Percentiles rank a stretch among this genome's conserved stretches.
Evolutionary conservation across 1,140 invertebrate genomes (phyloP).

Genomic region (Gonioctena quinquepunctata): DNA sequence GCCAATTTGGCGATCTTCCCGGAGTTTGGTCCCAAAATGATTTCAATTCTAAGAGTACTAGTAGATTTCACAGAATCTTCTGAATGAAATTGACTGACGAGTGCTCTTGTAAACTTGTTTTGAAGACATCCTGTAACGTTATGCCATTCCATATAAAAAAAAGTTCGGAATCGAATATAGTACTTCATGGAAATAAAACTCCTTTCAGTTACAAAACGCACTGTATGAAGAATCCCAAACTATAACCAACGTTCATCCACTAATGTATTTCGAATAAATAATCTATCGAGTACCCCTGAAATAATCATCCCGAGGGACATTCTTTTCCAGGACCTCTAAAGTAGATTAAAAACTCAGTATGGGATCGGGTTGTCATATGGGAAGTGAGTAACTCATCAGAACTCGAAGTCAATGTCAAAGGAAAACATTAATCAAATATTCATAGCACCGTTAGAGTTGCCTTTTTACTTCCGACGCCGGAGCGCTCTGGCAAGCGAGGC

Average conservation of each 20-base stretch:
- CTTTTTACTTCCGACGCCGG: neutral
- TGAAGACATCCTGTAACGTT: no score
- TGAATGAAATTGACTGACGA: no score
- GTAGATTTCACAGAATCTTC: no score
- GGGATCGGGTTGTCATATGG: neutral
- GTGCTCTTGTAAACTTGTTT: no score
- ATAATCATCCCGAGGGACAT: neutral
- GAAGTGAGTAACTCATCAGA: neutral
- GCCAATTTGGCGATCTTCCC: no score
- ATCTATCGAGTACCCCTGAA: neutral
- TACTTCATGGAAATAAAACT: no score
- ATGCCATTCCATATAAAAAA: no score
- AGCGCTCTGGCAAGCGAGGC: neutral
- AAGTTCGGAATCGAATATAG: no score
- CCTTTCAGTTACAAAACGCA: no score
- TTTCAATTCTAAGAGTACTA: no score
- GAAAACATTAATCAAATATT: neutral
- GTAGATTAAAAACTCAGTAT: neutral
- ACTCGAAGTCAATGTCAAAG: neutral
- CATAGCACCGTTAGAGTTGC: neutral
- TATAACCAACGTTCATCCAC: neutral
- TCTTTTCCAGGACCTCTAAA: neutral
- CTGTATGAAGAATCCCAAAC: no score
- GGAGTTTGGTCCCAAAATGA: no score
- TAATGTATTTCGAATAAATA: neutral